Evolutionary conservation across 92 coral and sea anemone species (phyloP), one percentile per base, ranked within the genome.

Genomic region (Porites evermanni): DNA sequence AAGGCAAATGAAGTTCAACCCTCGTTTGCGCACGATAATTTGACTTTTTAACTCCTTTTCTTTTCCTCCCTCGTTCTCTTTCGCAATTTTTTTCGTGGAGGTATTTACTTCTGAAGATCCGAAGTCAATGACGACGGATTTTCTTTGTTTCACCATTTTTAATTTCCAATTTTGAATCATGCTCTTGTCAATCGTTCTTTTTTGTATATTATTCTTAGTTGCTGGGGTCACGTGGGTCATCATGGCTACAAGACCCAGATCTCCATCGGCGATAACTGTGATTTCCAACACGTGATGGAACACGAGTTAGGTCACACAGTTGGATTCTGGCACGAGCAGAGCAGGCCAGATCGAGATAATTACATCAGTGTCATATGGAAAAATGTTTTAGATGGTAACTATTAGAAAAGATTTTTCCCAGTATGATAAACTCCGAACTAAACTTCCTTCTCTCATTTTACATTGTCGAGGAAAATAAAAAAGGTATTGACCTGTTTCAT

Each of bases 311-410:
- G 96, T 61, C 96, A 93, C 74, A 84, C 93, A 26, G 92, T 91
- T 19, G 96, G 96, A 4, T 93, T 93, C 67, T 93, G 96, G 96
- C 96, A 93, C 76, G 96, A 93, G 72, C 96, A 93, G 83, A 88
- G 94, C 51, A 77, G 96, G 38, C 93, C 92, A 0, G 96, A 93
- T 53, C 87, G 96, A 50, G 93, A 93, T 67, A 72, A 83, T 44
- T 85, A 87, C 14, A 91, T 93, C 75, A 72, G 69, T 56, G 88
- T 93, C 17, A 81, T 91, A 58, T 82, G 88, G 82, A 88, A 85
- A 20, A 93, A 93, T 70, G 96, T 93, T 2, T 6, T 88, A 61
- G 65, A 75, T 70, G 86, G 96, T 93, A 80, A 53, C 83, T 70
- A 26, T 6, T 20, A 84, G 32, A 2, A 29, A 29, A 29, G 32